A percentile compares a stretch with the other conserved stretches of the same genome.
phyloP scores from a whole-genome alignment of 2,113 vertebrate genomes.

The Noctilio leporinus region DNA sequence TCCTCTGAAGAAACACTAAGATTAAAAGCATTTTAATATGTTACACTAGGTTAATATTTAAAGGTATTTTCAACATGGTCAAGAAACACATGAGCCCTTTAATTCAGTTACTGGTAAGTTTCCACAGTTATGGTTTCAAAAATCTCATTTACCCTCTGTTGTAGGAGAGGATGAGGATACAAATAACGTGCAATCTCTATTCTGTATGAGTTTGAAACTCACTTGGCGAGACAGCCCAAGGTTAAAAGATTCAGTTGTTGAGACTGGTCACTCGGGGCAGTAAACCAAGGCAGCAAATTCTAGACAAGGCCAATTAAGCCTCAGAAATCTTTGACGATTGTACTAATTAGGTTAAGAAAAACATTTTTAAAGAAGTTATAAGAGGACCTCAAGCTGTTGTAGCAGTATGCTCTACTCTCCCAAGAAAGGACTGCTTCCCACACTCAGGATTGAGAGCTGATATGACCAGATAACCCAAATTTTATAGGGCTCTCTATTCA shows the following conservation, averaged over 20 bases:
- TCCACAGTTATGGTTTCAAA: neutral
- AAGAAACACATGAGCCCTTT: neutral
- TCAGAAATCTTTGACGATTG: neutral
- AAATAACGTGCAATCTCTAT: neutral
- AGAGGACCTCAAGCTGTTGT: too few relatives aligned
- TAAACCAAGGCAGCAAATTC: neutral
- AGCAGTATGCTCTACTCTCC: too few relatives aligned
- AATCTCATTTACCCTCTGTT: neutral
- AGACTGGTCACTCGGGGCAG: neutral
- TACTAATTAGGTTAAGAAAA: neutral
- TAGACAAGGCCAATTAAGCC: neutral
- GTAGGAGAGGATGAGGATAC: neutral
- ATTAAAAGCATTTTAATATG: neutral
- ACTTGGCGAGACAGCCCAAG: neutral
- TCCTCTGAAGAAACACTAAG: neutral
- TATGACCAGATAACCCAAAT: too few relatives aligned
- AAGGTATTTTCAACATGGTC: neutral
- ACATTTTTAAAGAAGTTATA: neutral
- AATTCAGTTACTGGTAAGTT: neutral
- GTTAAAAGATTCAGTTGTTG: neutral
- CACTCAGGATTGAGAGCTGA: too few relatives aligned
- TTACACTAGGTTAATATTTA: neutral
- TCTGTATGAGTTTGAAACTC: neutral
- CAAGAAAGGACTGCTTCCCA: too few relatives aligned
- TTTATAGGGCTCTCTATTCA: too few relatives aligned